Percentiles rank a stretch among this genome's conserved stretches.
phyloP scores from a whole-genome alignment of 2,888 invertebrate genomes.

The Fragum sueziense region DNA sequence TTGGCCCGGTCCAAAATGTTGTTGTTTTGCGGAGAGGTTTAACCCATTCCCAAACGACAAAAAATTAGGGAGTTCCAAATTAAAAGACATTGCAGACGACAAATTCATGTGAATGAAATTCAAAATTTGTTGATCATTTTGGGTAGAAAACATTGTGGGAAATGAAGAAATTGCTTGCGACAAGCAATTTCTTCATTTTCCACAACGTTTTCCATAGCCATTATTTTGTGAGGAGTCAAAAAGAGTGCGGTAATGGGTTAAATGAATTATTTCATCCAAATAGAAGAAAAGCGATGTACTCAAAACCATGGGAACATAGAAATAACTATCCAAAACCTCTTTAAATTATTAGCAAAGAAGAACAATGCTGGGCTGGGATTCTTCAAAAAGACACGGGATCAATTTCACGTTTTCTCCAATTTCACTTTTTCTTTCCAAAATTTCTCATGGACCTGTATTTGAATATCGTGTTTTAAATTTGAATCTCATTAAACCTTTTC shows the following conservation, averaged over 20 bases:
- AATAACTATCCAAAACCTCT: neutral
- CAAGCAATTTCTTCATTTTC: slow-evolving; percentile 9
- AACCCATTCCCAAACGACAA: no score
- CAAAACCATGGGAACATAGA: neutral
- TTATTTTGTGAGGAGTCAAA: neutral
- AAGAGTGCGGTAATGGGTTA: neutral
- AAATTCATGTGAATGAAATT: no score
- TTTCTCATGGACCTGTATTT: slow-evolving; percentile 24
- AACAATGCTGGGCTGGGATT: neutral
- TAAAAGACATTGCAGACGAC: no score
- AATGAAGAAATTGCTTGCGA: neutral
- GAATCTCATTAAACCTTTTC: slow-evolving; percentile 13
- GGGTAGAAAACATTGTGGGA: no score
- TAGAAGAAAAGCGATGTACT: neutral
- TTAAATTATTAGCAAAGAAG: neutral
- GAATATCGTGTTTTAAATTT: slow-evolving; percentile 19
- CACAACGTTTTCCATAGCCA: neutral
- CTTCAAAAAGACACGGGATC: neutral
- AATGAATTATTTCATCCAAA: neutral
- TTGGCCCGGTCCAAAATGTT: no score
- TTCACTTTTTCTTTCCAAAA: neutral
- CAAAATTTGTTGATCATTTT: no score
- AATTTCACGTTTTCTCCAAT: neutral
- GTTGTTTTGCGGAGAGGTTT: no score
- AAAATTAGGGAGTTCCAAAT: no score